Conservation (phyloP, 2,797 vertebrate species). For the Melanotaenia boesemani region DNA sequence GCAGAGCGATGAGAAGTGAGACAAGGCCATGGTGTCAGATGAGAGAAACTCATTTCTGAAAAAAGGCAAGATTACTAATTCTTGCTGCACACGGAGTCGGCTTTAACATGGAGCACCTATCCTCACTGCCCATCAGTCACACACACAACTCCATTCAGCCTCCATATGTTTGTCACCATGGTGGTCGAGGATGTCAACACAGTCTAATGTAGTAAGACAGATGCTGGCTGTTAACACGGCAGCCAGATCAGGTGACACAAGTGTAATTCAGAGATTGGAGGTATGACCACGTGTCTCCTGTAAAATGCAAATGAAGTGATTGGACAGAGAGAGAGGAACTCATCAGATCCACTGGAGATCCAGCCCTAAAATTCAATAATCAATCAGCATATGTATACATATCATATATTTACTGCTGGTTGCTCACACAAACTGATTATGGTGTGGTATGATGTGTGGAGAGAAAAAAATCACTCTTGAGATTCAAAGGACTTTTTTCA, state of each 20-base stretch:
- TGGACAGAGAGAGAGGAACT: constrained; percentile 20
- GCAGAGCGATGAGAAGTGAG: constrained; percentile 20
- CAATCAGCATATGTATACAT: constrained; percentile 1
- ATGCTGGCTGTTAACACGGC: constrained; percentile 71
- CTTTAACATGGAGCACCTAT: constrained; percentile 21
- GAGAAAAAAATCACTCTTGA: constrained; percentile 19
- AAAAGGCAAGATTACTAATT: constrained; percentile 14
- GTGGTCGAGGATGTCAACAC: constrained; percentile 76
- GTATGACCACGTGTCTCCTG: constrained; percentile 39
- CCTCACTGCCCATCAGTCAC: constrained; percentile 10
- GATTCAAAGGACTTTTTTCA: background rate
- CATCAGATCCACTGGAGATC: constrained; percentile 26
- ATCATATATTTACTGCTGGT: constrained; percentile 4
- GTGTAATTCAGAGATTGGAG: constrained; percentile 35
- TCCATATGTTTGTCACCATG: constrained; percentile 79
- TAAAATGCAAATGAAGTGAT: constrained; percentile 57
- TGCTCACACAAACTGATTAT: constrained; percentile 6
- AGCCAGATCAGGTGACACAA: constrained; percentile 68
- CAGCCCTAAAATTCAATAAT: constrained; percentile 38
- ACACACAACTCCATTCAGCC: constrained; percentile 29
- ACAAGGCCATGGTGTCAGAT: constrained; percentile 4
- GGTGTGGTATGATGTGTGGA: constrained; percentile 27
- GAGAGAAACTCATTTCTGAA: constrained; percentile 28
- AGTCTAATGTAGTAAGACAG: constrained; percentile 63
- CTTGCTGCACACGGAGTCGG: constrained; percentile 11